A percentile compares a stretch with the other conserved stretches of the same genome.
phyloP scores from a whole-genome alignment of 2,797 vertebrate species.

The Gallirallus australis region DNA sequence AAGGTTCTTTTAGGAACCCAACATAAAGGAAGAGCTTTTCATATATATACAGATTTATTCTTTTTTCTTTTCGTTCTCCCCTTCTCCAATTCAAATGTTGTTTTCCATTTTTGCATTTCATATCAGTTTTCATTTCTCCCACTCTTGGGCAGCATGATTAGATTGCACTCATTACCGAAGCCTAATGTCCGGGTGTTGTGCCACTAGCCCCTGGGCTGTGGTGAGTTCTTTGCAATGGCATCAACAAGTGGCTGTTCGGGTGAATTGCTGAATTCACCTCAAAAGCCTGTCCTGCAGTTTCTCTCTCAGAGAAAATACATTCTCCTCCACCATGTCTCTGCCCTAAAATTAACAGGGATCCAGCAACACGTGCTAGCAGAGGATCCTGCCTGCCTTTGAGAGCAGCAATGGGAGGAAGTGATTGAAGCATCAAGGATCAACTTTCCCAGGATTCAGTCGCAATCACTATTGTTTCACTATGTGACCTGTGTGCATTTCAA shows the following conservation, averaged over 20 bases:
- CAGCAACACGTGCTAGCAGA: background rate
- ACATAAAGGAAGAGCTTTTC: background rate
- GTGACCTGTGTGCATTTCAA: background rate
- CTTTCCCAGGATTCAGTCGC: background rate
- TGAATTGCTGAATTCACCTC: background rate
- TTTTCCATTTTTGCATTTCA: background rate
- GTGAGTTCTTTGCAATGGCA: background rate
- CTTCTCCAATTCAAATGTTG: accelerated
- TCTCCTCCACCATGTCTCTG: background rate
- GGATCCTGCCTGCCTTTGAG: background rate
- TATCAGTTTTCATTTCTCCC: background rate
- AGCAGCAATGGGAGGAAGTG: background rate
- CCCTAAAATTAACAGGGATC: background rate
- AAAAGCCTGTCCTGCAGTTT: background rate
- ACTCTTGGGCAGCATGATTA: background rate
- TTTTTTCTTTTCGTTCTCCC: background rate
- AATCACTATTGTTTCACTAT: background rate
- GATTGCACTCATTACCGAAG: background rate
- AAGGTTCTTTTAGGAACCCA: background rate
- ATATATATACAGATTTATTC: background rate
- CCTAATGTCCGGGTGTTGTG: background rate
- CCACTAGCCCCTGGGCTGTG: background rate
- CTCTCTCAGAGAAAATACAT: background rate
- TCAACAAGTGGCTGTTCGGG: background rate
- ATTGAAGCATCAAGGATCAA: background rate